Evolutionary conservation across 2,113 vertebrate genomes (phyloP), one percentile per base, ranked within the genome.

Genomic region (Microcebus murinus): DNA sequence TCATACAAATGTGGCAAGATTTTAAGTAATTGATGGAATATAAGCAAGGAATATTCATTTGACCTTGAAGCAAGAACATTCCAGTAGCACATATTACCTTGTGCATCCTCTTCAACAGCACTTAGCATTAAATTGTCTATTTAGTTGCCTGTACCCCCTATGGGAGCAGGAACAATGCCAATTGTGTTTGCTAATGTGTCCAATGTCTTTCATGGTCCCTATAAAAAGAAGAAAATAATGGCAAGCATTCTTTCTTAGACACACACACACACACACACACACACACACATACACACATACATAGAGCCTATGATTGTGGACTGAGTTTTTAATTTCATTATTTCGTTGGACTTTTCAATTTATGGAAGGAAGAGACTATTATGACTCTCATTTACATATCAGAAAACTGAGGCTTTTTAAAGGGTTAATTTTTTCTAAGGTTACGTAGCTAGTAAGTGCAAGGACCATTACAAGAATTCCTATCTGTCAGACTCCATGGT

Each of bases 1-100:
- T 55, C 6, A 55, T 55, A 55, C 87, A 50, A 50, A 34, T 71
- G 10, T 94, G 42, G 6, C 31, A 92, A 77, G 31, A 59, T 77
- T 85, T 94, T 92, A 89, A 84, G 52, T 82, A 63, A 65, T 5
- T 82, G 84, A 76, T 81, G 21, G 34, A 87, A 63, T 59, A n/a
- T 65, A 57, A 74, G 11, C 27, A 95, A 92, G 85, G 48, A 73
- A 91, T 91, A 59, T 57, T 13, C 61, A 45, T 23, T 79, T 84
- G 36, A 82, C 34, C 27, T 88, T 76, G 71, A 91, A 76, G 11
- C 3, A 85, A 87, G 63, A 87, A 39, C 13, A 87, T 87, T 70
- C 2, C 0, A 85, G 18, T 48, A 70, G 59, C 3, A 14, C 23
- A 17, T 34, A 21, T 85, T 85, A 50, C 7, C 59, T 73, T 88